Evolutionary conservation across 2,888 invertebrate species (phyloP), one percentile per base, ranked within the genome.

Genomic region (Catonia carolina): DNA sequence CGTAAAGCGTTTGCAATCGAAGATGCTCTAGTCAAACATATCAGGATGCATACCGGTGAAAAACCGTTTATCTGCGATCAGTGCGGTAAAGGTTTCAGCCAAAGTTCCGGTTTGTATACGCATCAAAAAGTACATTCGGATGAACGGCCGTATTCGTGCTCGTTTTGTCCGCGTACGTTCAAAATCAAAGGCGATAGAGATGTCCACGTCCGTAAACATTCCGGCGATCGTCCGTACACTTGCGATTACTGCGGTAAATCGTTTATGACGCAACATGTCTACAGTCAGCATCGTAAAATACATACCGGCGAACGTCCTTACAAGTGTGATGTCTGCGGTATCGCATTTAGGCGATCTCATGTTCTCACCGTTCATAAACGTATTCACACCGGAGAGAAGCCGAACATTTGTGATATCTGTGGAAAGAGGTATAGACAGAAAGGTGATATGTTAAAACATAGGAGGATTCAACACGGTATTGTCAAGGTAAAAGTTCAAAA

Each of bases 391-490:
- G 75, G 75, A 2, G 74, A 74, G 58, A 69, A 69, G 58, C 71
- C 73, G 2, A 71, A 73, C 61, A 69, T 73, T 41, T 75, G 76
- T 63, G 72, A 75, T 62, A 69, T 76, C 49, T 76, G 76, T 62
- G 72, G 73, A 60, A 74, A 74, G 64, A 71, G 72, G 20, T 75
- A 63, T 33, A 56, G 64, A 3, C 64, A 64, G 47, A 64, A 64
- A 52, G 63, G 64, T n/a, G 64, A 63, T 39, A 64, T 64, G 63
- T 47, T 64, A 14, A 64, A 64, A 39, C 64, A 64, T 53, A 49
- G 60, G 17, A 48, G 64, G 27, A 56, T 62, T 6, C 62, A 62
- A 39, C 64, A 64, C 48, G 60, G 60, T 17, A 53, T 53, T 27
- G 58, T 47, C n/a, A 58, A 58, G 23, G 50, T 58, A 18, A 58